Conservation (phyloP, 2,888 invertebrate genomes). For the Rotaria socialis region DNA sequence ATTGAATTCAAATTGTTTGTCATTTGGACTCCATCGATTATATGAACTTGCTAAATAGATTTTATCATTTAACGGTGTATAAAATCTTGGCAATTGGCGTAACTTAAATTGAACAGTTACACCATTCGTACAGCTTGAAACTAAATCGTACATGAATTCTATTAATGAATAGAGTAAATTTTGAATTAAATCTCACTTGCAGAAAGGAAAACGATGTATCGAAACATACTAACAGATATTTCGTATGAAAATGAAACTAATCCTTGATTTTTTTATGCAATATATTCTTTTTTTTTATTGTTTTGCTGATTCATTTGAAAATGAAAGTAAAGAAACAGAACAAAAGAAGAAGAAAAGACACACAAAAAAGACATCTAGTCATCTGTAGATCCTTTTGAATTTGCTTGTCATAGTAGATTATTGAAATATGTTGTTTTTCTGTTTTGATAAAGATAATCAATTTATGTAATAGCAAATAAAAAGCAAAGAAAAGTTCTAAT, state of each 20-base stretch:
- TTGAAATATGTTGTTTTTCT: too few relatives aligned
- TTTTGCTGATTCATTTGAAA: background rate
- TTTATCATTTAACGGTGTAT: conserved; percentile 45
- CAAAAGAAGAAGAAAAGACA: background rate
- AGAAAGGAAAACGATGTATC: background rate
- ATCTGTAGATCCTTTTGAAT: background rate
- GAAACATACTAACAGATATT: background rate
- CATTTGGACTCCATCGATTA: conserved; percentile 41
- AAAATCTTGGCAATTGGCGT: conserved; percentile 37
- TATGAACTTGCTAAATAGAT: conserved; percentile 40
- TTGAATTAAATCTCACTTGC: background rate
- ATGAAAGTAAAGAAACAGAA: background rate
- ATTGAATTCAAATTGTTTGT: conserved; percentile 25
- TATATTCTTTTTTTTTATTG: background rate
- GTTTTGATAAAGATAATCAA: too few relatives aligned
- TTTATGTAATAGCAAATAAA: background rate
- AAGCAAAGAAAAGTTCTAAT: background rate
- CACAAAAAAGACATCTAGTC: background rate
- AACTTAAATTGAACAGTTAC: conserved; percentile 39
- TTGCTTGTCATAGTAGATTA: background rate
- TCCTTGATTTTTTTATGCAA: background rate
- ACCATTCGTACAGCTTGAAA: background rate
- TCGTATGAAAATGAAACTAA: background rate
- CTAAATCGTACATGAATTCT: background rate
- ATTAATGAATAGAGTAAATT: background rate